Evolutionary conservation across 2,113 vertebrate genomes (phyloP).

Genomic region (Otocyon megalotis): DNA sequence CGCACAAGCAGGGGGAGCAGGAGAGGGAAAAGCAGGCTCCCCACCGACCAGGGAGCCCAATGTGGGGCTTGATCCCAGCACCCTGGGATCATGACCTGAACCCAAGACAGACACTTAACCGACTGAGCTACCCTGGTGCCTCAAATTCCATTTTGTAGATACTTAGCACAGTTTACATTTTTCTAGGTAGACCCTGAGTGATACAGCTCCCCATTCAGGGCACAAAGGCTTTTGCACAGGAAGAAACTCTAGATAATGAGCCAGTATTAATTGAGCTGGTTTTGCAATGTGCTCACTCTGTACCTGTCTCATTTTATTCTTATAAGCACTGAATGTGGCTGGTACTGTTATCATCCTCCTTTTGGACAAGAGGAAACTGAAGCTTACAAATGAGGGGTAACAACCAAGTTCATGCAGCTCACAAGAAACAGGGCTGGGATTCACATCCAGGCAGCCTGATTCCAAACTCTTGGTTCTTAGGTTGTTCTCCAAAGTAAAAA

Average conservation of each 20-base stretch:
- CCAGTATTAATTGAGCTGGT: background rate
- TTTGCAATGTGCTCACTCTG: background rate
- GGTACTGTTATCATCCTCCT: background rate
- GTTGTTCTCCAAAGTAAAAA: constrained; percentile 1
- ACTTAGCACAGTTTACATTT: background rate
- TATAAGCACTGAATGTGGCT: background rate
- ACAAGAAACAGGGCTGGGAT: background rate
- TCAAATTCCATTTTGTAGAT: background rate
- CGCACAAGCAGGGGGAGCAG: too few relatives aligned
- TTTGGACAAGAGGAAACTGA: background rate
- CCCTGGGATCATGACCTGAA: too few relatives aligned
- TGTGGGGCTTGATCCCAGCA: too few relatives aligned
- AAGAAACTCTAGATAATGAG: background rate
- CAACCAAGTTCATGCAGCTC: background rate
- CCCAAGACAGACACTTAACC: too few relatives aligned
- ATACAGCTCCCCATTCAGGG: background rate
- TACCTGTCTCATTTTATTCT: background rate
- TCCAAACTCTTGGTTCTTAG: background rate
- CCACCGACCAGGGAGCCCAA: too few relatives aligned
- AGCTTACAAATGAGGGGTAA: constrained; percentile 3
- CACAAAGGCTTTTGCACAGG: background rate
- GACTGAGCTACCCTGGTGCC: too few relatives aligned
- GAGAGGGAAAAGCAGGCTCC: too few relatives aligned
- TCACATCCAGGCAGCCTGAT: background rate
- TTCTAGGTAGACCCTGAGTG: background rate